A percentile compares a stretch with the other conserved stretches of the same genome.
Evolutionary conservation across 2,113 vertebrate species (phyloP).

Genomic region (Fukomys damarensis): DNA sequence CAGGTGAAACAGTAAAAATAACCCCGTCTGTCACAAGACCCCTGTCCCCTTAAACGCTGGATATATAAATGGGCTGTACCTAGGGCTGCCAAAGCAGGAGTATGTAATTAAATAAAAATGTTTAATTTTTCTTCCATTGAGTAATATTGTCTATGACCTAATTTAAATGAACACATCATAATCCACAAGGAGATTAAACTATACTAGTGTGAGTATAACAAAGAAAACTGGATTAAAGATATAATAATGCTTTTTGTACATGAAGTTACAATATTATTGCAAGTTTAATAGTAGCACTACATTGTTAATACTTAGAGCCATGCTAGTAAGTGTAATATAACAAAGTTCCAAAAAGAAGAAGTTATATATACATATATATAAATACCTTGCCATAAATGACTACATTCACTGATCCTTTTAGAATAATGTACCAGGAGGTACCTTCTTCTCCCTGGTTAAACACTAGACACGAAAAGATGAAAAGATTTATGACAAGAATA

Average conservation of each 20-base stretch:
- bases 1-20: not conserved
- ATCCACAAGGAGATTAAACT: slow-evolving; percentile 26
- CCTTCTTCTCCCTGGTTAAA: slow-evolving; percentile 99
- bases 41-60: rapidly evolving
- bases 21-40: not conserved
- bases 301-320: slow-evolving; percentile 72
- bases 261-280: slow-evolving; percentile 58
- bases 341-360: slow-evolving; percentile 80
- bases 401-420: slow-evolving; percentile 99
- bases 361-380: slow-evolving; percentile 12
- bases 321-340: slow-evolving; percentile 71
- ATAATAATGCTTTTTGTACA: slow-evolving; percentile 64
- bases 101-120: not conserved
- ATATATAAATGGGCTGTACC: no score
- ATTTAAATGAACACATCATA: slow-evolving; percentile 61
- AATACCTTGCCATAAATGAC: slow-evolving; percentile 99
- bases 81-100: no score
- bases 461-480: slow-evolving; percentile 89
- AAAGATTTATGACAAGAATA: slow-evolving; percentile 82
- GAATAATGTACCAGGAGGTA: slow-evolving; percentile 99
- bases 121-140: slow-evolving; percentile 37
- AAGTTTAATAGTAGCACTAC: slow-evolving; percentile 65
- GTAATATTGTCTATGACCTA: slow-evolving; percentile 49
- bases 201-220: slow-evolving; percentile 59
- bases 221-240: slow-evolving; percentile 69